Conservation (phyloP, 2,888 invertebrate genomes). For the Seira musarum region DNA sequence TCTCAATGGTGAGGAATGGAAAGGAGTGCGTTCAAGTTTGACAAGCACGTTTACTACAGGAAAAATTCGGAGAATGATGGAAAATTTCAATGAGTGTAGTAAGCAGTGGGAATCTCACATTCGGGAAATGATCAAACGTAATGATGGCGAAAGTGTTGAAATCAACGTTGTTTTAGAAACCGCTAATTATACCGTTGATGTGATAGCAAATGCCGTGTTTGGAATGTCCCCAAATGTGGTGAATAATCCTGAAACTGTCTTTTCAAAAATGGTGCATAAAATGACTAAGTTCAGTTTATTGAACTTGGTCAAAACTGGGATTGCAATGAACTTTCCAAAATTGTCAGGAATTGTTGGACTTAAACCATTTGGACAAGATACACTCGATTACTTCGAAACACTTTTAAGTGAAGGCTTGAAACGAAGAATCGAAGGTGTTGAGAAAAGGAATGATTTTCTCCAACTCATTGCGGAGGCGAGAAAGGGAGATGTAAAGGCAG, state of each 20-base stretch:
- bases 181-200: constrained; percentile 62
- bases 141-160: background rate
- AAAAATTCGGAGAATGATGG: constrained; percentile 45
- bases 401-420: constrained; percentile 32
- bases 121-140: background rate
- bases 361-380: background rate
- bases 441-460: constrained; percentile 58
- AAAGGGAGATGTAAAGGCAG: constrained; percentile 47
- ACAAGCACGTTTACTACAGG: constrained; percentile 50
- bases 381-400: constrained; percentile 7
- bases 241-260: constrained; percentile 71
- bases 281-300: background rate
- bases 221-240: constrained; percentile 72
- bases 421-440: constrained; percentile 28
- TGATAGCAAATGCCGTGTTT: constrained; percentile 72
- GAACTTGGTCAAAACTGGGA: constrained; percentile 2
- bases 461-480: constrained; percentile 59
- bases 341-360: background rate
- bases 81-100: constrained; percentile 18
- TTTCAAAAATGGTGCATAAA: constrained; percentile 68
- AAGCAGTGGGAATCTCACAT: background rate
- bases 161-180: constrained; percentile 14
- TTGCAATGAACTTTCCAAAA: constrained; percentile 2
- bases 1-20: constrained; percentile 42
- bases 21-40: constrained; percentile 27